phyloP scores from a whole-genome alignment of 2,888 invertebrate species.

The Chrysopilus asiliformis region DNA sequence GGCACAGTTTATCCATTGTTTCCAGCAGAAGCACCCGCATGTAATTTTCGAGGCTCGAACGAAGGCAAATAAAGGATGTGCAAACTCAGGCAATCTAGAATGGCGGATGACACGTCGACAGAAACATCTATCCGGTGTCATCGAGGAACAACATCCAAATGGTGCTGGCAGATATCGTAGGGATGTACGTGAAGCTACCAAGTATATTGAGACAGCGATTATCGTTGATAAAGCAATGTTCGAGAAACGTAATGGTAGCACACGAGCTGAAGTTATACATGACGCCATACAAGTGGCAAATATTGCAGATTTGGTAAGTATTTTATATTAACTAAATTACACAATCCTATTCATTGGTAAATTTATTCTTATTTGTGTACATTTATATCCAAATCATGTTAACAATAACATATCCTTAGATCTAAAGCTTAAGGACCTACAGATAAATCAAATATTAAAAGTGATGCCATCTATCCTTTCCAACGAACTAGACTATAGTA shows the following conservation, averaged over 20 bases:
- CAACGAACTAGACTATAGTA: too few relatives aligned
- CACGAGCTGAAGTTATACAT: slow-evolving; percentile 75
- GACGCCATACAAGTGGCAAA: slow-evolving; percentile 95
- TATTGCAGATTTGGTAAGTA: slow-evolving; percentile 88
- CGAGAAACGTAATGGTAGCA: slow-evolving; percentile 80
- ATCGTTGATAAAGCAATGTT: slow-evolving; percentile 96
- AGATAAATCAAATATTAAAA: too few relatives aligned
- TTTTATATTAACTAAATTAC: neutral
- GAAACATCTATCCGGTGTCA: slow-evolving; percentile 40
- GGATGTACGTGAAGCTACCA: slow-evolving; percentile 80
- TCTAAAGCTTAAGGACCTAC: too few relatives aligned
- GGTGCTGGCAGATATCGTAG: slow-evolving; percentile 42
- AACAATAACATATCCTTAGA: too few relatives aligned
- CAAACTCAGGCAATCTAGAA: slow-evolving; percentile 63
- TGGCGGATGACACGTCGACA: slow-evolving; percentile 54
- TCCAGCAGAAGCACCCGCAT: slow-evolving; percentile 95
- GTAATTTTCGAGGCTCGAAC: slow-evolving; percentile 91
- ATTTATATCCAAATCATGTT: neutral
- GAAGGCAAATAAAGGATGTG: slow-evolving; percentile 84
- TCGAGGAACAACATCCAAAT: slow-evolving; percentile 32
- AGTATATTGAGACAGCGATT: slow-evolving; percentile 91
- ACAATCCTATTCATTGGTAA: too few relatives aligned
- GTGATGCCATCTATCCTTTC: too few relatives aligned
- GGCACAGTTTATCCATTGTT: slow-evolving; percentile 37
- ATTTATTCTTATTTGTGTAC: too few relatives aligned